Evolutionary conservation across 2,113 vertebrate species (phyloP).

Genomic region (Sterrhoptilus dennistouni): DNA sequence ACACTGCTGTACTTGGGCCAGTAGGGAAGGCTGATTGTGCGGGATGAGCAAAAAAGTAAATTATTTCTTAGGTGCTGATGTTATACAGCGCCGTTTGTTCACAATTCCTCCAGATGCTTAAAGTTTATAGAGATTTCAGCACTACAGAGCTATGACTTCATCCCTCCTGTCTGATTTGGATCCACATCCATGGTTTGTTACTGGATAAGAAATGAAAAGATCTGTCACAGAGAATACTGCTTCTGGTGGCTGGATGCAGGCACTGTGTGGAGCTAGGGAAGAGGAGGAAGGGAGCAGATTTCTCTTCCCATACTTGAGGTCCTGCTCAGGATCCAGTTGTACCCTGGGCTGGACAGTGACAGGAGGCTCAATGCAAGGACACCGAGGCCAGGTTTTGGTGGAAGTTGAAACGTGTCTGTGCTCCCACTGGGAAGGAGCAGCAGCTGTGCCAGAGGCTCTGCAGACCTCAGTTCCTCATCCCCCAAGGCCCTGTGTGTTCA

Average conservation of each 20-base stretch:
- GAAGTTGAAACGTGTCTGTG: rapidly evolving
- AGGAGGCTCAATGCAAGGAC: not conserved
- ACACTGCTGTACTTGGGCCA: not conserved
- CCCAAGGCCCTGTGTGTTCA: not conserved
- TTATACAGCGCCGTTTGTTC: not conserved
- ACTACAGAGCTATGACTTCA: not conserved
- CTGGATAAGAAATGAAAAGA: not conserved
- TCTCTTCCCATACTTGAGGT: not conserved
- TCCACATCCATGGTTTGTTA: not conserved
- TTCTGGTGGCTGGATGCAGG: not conserved
- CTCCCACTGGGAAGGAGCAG: not conserved
- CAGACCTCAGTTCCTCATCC: not conserved
- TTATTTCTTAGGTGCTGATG: not conserved
- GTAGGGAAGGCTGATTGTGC: not conserved
- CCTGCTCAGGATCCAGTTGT: not conserved
- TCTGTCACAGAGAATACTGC: not conserved
- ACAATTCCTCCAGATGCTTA: not conserved
- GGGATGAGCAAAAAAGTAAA: not conserved
- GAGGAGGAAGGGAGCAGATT: not conserved
- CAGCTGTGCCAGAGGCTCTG: not conserved
- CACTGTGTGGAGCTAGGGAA: not conserved
- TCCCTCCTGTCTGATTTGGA: not conserved
- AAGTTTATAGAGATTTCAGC: not conserved
- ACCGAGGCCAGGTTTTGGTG: not conserved
- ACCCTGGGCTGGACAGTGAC: not conserved